Percentiles rank a stretch among this genome's conserved stretches.
phyloP scores from a whole-genome alignment of 2,888 invertebrate genomes.

The Eupithecia subumbrata region DNA sequence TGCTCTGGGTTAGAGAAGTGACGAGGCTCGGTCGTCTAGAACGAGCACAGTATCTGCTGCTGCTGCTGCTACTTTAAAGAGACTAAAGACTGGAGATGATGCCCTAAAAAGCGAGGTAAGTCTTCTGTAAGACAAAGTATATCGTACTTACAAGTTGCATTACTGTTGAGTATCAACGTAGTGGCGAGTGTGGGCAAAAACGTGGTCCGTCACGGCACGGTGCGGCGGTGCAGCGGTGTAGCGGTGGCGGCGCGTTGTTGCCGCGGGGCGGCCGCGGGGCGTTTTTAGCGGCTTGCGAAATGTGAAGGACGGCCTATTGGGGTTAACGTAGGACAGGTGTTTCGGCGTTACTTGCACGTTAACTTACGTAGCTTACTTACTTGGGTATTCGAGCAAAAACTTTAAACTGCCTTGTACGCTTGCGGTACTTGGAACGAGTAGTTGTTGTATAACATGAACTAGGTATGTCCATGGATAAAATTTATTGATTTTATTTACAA shows the following conservation, averaged over 20 bases:
- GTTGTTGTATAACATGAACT: neutral
- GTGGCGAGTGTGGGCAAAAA: conserved; percentile 31
- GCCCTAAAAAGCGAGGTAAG: neutral
- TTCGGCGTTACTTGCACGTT: conserved; percentile 9
- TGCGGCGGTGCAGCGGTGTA: too few species aligned
- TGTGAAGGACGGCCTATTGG: conserved; percentile 40
- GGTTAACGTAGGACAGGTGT: conserved; percentile 38
- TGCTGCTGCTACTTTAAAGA: neutral
- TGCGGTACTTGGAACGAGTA: neutral
- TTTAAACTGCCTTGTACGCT: neutral
- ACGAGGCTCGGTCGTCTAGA: neutral
- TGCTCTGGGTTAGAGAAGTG: neutral
- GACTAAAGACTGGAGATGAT: neutral
- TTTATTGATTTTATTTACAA: neutral
- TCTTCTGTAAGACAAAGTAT: neutral
- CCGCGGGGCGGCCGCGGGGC: conserved; percentile 26
- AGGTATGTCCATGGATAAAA: neutral
- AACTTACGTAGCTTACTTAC: neutral
- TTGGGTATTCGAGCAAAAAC: conserved; percentile 12
- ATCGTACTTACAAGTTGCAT: neutral
- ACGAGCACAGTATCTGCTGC: neutral
- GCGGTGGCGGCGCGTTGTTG: conserved; percentile 41
- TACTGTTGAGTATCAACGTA: conserved; percentile 4
- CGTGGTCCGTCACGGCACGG: conserved; percentile 38
- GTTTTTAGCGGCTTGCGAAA: conserved; percentile 43